Percentiles rank a stretch among this genome's conserved stretches.
Evolutionary conservation across 2,797 vertebrate genomes (phyloP).

Genomic region (Ciconia nigra): DNA sequence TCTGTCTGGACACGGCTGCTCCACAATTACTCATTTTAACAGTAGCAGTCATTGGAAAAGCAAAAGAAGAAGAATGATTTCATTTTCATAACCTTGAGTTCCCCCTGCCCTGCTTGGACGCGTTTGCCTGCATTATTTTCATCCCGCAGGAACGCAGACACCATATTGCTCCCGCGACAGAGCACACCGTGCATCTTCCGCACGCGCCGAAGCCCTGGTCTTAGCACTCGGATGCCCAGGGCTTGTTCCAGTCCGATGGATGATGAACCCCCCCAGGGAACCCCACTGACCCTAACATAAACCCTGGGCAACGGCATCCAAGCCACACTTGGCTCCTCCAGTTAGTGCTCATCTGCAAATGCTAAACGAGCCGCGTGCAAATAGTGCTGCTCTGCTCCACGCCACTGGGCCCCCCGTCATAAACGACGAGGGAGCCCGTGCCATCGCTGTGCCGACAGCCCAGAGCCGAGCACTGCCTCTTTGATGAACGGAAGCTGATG

Average conservation of each 20-base stretch:
- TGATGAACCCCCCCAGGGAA: not conserved
- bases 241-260: not conserved
- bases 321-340: not conserved
- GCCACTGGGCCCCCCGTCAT: not conserved
- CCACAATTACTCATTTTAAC: conserved; percentile 51
- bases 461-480: not conserved
- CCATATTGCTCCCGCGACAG: not conserved
- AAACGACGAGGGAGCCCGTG: not conserved
- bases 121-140: not conserved
- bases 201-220: not conserved
- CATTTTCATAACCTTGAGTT: conserved; percentile 59
- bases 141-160: not conserved
- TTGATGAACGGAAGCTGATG: not conserved
- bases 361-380: not conserved
- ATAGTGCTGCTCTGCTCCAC: not conserved
- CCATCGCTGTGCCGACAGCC: not conserved
- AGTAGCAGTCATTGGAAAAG: conserved; percentile 23
- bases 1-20: conserved; percentile 4
- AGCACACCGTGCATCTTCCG: not conserved
- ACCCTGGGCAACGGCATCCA: not conserved
- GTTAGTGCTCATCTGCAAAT: not conserved
- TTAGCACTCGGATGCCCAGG: not conserved
- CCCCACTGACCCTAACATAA: not conserved
- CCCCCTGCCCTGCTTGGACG: conserved; percentile 10
- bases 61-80: conserved; percentile 59